Evolutionary conservation across 2,113 vertebrate species (phyloP).

Genomic region (Atractosteus spatula): DNA sequence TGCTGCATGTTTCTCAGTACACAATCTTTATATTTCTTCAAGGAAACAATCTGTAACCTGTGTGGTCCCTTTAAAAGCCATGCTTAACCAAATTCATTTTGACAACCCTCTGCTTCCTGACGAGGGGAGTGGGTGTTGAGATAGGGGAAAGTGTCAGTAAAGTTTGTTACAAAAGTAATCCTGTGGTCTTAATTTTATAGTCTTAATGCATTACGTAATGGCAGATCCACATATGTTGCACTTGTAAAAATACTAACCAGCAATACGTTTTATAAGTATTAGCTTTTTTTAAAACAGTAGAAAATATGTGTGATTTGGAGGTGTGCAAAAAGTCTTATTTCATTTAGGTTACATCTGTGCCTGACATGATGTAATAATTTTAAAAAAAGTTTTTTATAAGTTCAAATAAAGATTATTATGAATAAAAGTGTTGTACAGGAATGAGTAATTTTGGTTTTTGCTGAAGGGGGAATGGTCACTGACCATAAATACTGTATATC

Average conservation of each 20-base stretch:
- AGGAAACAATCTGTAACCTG: too few relatives aligned
- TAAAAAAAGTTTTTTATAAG: neutral
- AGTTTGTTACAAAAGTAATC: neutral
- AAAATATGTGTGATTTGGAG: too few relatives aligned
- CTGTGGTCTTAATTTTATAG: neutral
- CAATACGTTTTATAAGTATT: neutral
- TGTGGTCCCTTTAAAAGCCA: too few relatives aligned
- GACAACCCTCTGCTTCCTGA: too few relatives aligned
- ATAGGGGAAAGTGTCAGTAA: too few relatives aligned
- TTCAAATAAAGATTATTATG: conserved; percentile 7
- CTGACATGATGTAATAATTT: neutral
- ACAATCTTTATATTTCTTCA: too few relatives aligned
- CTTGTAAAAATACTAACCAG: neutral
- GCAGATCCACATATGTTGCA: neutral
- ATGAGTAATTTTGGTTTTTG: neutral
- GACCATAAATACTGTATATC: too few relatives aligned
- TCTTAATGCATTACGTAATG: neutral
- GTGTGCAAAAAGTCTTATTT: neutral
- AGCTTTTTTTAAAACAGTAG: too few relatives aligned
- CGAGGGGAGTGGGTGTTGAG: too few relatives aligned
- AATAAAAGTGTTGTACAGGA: neutral
- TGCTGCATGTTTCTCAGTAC: too few relatives aligned
- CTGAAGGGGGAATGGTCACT: too few relatives aligned
- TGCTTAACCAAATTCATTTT: neutral
- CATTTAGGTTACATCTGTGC: neutral